A percentile compares a stretch with the other conserved stretches of the same genome.
Conservation (phyloP, 1,140 invertebrate species). For the Lucilia sericata region DNA sequence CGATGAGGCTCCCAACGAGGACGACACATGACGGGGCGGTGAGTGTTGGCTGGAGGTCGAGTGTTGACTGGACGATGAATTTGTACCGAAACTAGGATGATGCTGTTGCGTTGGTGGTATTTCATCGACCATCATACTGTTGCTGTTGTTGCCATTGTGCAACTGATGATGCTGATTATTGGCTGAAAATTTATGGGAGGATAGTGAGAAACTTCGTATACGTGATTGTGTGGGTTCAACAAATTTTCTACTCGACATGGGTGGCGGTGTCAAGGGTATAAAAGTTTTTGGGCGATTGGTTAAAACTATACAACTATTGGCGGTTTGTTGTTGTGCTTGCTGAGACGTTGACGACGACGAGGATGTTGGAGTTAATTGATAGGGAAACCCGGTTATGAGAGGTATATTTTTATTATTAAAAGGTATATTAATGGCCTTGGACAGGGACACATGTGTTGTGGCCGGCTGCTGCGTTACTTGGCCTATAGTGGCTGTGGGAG, state of each 20-base stretch:
- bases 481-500: background rate
- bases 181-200: slow-evolving; percentile 65
- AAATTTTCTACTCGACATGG: slow-evolving; percentile 57
- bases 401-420: slow-evolving; percentile 20
- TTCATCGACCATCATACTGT: slow-evolving; percentile 28
- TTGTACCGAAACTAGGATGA: slow-evolving; percentile 37
- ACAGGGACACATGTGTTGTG: background rate
- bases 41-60: slow-evolving; percentile 35
- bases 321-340: slow-evolving; percentile 36
- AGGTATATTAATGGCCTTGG: slow-evolving; percentile 48
- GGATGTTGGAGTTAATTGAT: background rate
- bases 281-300: slow-evolving; percentile 49
- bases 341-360: background rate
- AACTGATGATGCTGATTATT: slow-evolving; percentile 44
- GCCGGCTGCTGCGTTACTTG: slow-evolving; percentile 28
- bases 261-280: slow-evolving; percentile 61
- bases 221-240: slow-evolving; percentile 53
- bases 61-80: slow-evolving; percentile 34
- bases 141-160: slow-evolving; percentile 39
- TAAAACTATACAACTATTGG: slow-evolving; percentile 17
- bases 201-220: slow-evolving; percentile 63
- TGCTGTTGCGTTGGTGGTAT: slow-evolving; percentile 47
- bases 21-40: slow-evolving; percentile 40
- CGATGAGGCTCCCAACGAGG: background rate
- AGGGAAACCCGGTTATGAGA: background rate